These are phyloP conservation scores for Hassar affinis DNA, from an alignment of 2,113 vertebrate genomes.

Conservation along the genomic window DNA sequence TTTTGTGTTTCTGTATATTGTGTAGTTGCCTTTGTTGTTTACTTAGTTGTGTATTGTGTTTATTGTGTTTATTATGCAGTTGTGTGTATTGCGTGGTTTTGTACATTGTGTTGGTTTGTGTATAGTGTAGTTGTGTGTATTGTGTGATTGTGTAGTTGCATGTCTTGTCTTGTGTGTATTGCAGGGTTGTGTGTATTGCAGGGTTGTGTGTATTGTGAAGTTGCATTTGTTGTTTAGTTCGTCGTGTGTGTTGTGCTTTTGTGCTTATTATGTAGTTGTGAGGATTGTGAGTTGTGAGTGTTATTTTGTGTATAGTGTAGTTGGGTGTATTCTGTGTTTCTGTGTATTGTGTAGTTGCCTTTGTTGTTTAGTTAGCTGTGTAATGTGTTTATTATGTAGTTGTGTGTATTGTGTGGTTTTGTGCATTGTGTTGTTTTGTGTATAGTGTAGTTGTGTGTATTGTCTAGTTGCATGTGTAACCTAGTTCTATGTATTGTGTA, in stretches of 20 bases:
- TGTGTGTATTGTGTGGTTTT: not conserved
- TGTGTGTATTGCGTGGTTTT: not conserved
- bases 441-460: conserved; percentile 12
- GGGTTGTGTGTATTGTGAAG: not conserved
- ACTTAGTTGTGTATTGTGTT: not conserved
- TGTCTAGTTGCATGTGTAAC: not conserved
- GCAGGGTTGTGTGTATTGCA: not conserved
- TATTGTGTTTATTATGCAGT: not conserved
- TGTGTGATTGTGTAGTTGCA: not conserved
- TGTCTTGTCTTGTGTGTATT: not conserved
- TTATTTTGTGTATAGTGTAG: too few relatives aligned
- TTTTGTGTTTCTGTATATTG: not conserved
- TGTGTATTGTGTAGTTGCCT: too few relatives aligned
- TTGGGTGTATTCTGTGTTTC: not conserved
- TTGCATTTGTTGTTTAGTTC: conserved; percentile 20
- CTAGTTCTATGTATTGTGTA: too few relatives aligned
- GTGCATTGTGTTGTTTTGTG: not conserved
- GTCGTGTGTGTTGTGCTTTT: too few relatives aligned
- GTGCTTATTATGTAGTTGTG: too few relatives aligned
- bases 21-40: too few relatives aligned
- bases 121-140: conserved; percentile 12
- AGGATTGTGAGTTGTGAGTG: too few relatives aligned
- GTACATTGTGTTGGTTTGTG: not conserved
- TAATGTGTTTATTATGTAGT: not conserved
- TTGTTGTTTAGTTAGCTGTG: too few relatives aligned